phyloP scores from a whole-genome alignment of 1,140 invertebrate species.

The Drosophila jambulina region DNA sequence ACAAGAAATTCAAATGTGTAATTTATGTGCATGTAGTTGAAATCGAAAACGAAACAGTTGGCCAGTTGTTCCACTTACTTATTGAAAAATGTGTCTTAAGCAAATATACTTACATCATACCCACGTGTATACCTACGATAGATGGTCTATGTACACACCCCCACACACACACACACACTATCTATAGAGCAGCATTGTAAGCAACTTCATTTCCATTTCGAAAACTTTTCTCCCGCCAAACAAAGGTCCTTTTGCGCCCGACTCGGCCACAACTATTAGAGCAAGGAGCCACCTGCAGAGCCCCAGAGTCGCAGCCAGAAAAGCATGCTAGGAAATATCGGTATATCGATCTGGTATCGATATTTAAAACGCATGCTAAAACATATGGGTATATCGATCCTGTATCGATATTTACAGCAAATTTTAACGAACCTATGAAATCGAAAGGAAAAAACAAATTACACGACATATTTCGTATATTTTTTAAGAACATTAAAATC shows the following conservation, averaged over 20 bases:
- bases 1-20: slow-evolving; percentile 20
- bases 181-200: slow-evolving; percentile 33
- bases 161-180: slow-evolving; percentile 22
- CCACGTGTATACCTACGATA: slow-evolving; percentile 37
- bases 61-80: slow-evolving; percentile 70
- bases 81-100: slow-evolving; percentile 79
- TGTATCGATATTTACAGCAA: no score
- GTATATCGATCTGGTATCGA: neutral
- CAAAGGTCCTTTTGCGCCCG: slow-evolving; percentile 9
- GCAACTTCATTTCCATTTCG: slow-evolving; percentile 28
- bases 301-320: neutral
- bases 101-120: slow-evolving; percentile 41
- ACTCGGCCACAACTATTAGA: slow-evolving; percentile 3
- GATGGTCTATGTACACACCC: slow-evolving; percentile 28
- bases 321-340: neutral
- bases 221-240: slow-evolving; percentile 18
- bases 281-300: slow-evolving; percentile 9
- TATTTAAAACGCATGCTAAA: no score
- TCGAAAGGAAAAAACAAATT: no score
- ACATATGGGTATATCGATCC: no score
- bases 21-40: slow-evolving; percentile 49
- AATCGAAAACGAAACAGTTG: slow-evolving; percentile 47
- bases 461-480: no score
- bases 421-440: no score
- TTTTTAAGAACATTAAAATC: no score